Conservation (phyloP, 2,888 invertebrate species). For the Stenodera caucasica region DNA sequence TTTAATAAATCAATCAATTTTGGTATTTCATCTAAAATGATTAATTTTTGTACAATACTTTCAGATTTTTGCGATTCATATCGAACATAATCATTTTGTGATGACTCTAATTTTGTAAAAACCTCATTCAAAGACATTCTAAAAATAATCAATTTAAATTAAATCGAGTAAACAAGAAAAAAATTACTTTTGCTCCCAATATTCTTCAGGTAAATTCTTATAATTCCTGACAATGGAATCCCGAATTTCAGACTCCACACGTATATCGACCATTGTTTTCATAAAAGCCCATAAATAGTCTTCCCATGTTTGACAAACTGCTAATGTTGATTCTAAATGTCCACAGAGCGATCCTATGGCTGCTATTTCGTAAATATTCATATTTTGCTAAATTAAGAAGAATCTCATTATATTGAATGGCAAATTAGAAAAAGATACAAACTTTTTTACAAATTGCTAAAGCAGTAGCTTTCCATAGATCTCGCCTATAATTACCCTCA, state of each 20-base stretch:
- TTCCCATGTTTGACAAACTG: constrained; percentile 81
- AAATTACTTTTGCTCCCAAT: constrained; percentile 64
- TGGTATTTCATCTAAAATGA: constrained; percentile 81
- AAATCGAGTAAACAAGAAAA: background rate
- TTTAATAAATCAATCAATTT: constrained; percentile 72
- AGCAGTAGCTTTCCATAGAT: constrained; percentile 76
- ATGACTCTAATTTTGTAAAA: constrained; percentile 68
- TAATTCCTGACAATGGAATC: constrained; percentile 60
- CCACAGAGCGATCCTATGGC: constrained; percentile 82
- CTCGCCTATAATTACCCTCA: constrained; percentile 81
- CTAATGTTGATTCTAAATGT: constrained; percentile 74
- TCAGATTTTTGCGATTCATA: constrained; percentile 67
- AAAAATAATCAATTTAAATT: constrained; percentile 27
- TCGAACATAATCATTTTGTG: constrained; percentile 60
- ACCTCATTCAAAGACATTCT: constrained; percentile 71
- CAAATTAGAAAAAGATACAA: constrained; percentile 7
- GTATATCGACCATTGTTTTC: constrained; percentile 77
- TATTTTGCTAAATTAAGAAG: constrained; percentile 53
- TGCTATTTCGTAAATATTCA: constrained; percentile 65
- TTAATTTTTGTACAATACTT: constrained; percentile 78
- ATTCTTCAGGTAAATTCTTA: constrained; percentile 64
- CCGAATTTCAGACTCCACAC: constrained; percentile 79
- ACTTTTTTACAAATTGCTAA: constrained; percentile 58
- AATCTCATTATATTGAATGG: too few relatives aligned
- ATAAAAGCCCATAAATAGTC: constrained; percentile 90